phyloP scores from a whole-genome alignment of 2,888 invertebrate genomes.

The Amphimallon solstitiale region DNA sequence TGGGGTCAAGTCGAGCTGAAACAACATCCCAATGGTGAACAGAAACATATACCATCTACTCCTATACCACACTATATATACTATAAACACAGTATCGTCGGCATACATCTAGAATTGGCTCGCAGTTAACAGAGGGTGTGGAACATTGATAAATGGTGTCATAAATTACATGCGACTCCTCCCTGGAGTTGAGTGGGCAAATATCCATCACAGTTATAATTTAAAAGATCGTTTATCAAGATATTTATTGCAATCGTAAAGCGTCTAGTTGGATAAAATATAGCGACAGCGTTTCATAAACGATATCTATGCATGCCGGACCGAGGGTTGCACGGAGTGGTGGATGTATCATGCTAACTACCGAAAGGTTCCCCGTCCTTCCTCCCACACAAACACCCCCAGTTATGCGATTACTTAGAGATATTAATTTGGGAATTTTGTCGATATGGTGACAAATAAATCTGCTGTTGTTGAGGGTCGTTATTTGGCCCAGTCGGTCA shows the following conservation, averaged over 20 bases:
- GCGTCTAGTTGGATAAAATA: conserved; percentile 58
- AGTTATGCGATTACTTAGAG: conserved; percentile 20
- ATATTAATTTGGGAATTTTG: conserved; percentile 32
- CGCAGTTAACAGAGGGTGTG: conserved; percentile 66
- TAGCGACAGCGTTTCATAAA: conserved; percentile 55
- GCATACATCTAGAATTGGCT: conserved; percentile 70
- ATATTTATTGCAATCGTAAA: conserved; percentile 65
- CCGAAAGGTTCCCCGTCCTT: not conserved
- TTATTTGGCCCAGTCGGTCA: conserved; percentile 16
- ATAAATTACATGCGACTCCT: conserved; percentile 64
- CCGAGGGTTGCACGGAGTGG: not conserved
- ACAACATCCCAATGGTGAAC: conserved; percentile 60
- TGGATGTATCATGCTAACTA: not conserved
- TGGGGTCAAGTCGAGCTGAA: conserved; percentile 64
- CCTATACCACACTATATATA: conserved; percentile 27
- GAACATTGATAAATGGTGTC: conserved; percentile 65
- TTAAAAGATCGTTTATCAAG: conserved; percentile 65
- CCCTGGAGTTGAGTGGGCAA: conserved; percentile 65
- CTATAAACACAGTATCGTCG: conserved; percentile 55
- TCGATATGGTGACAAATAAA: conserved; percentile 19
- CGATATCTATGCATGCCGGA: conserved; percentile 41
- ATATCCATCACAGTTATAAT: conserved; percentile 65
- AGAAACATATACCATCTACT: conserved; percentile 24
- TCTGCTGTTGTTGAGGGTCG: conserved; percentile 3
- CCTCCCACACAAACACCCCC: too few relatives aligned